phyloP scores from a whole-genome alignment of 2,797 vertebrate species.

The Euthynnus affinis region DNA sequence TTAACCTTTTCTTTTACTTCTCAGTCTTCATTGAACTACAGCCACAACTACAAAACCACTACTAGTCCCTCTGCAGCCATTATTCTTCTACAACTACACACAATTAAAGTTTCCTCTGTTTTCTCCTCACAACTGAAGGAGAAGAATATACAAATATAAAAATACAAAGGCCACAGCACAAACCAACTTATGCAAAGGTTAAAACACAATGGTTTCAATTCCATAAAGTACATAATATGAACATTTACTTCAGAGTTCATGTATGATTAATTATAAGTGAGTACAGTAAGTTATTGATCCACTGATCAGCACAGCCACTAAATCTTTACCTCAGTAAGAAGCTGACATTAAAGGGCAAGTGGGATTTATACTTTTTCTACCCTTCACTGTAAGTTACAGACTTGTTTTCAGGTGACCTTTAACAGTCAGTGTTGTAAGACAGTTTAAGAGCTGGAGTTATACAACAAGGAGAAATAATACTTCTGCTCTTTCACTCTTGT shows the following conservation, averaged over 20 bases:
- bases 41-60: neutral
- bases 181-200: slow-evolving; percentile 23
- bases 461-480: neutral
- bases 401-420: slow-evolving; percentile 45
- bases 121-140: neutral
- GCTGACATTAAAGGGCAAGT: neutral
- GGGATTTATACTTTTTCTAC: slow-evolving; percentile 12
- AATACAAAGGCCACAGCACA: slow-evolving; percentile 25
- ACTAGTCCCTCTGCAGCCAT: neutral
- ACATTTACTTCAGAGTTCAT: neutral
- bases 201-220: neutral
- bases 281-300: slow-evolving; percentile 7
- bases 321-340: neutral
- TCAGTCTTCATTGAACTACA: neutral
- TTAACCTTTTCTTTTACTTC: neutral
- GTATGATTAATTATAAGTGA: neutral
- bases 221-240: neutral
- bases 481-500: neutral
- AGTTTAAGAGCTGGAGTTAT: slow-evolving; percentile 26
- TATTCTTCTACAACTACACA: neutral
- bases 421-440: slow-evolving; percentile 31
- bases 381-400: slow-evolving; percentile 15
- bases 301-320: neutral
- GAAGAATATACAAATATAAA: too few species aligned
- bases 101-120: neutral